Conservation (phyloP, 2,797 vertebrate species). For the Macrochelys suwanniensis region DNA sequence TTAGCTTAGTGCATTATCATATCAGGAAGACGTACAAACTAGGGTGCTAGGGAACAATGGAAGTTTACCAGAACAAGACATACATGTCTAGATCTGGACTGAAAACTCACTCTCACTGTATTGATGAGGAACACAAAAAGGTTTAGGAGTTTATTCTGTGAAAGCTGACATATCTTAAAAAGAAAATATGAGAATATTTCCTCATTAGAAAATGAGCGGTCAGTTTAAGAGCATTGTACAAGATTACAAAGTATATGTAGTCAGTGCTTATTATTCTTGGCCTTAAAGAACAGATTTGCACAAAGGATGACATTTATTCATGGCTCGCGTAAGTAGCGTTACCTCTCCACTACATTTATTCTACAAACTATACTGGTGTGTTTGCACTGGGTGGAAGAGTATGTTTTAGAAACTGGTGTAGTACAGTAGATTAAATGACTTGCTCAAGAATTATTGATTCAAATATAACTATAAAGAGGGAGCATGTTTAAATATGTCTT, state of each 20-base stretch:
- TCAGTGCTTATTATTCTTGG: background rate
- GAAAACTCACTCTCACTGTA: background rate
- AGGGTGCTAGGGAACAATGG: background rate
- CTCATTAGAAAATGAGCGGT: fast-evolving
- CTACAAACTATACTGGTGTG: background rate
- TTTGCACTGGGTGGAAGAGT: constrained; percentile 27
- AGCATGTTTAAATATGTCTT: background rate
- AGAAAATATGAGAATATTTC: background rate
- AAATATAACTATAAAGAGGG: background rate
- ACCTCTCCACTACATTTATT: background rate
- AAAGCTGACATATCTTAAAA: background rate
- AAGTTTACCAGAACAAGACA: background rate
- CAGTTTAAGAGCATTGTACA: background rate
- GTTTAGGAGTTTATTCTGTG: background rate
- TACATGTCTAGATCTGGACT: background rate
- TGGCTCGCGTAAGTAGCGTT: background rate
- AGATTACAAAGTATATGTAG: background rate
- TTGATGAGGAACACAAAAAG: background rate
- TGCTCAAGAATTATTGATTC: background rate
- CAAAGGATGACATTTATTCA: background rate
- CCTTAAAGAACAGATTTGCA: background rate
- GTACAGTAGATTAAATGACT: background rate
- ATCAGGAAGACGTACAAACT: background rate
- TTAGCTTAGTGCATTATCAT: background rate
- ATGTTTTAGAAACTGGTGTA: background rate